These are phyloP conservation scores for Leguminivora glycinivorella DNA, from an alignment of 1,140 invertebrate species.

Conservation along the genomic window DNA sequence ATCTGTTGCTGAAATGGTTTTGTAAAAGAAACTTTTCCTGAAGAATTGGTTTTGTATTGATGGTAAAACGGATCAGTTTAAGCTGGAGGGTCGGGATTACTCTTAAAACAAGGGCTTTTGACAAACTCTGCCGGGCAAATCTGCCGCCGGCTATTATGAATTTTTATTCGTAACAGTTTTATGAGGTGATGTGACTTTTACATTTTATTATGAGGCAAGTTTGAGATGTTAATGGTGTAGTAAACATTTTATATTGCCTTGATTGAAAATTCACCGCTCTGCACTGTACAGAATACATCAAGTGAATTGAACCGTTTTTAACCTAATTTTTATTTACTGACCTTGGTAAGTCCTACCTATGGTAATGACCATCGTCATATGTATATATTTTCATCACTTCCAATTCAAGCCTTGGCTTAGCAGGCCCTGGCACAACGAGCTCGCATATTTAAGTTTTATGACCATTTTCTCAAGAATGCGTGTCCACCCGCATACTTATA, in stretches of 20 bases:
- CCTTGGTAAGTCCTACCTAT: too few relatives aligned
- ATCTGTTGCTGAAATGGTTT: not conserved
- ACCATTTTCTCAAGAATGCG: constrained; percentile 66
- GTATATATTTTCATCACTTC: not conserved
- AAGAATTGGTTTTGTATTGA: not conserved
- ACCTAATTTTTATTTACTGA: too few relatives aligned
- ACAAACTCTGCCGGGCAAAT: constrained; percentile 49
- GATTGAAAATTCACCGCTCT: not conserved
- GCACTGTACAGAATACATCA: not conserved
- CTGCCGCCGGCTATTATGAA: constrained; percentile 21
- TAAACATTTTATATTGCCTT: not conserved
- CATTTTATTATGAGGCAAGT: not conserved
- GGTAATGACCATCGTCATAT: too few relatives aligned
- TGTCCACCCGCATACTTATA: constrained; percentile 69
- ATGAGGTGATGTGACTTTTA: constrained; percentile 21
- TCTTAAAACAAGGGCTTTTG: constrained; percentile 56
- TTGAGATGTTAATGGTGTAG: not conserved
- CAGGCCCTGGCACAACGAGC: constrained; percentile 28
- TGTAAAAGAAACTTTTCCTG: not conserved
- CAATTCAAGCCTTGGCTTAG: not conserved
- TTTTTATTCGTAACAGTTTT: constrained; percentile 19
- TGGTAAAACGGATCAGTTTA: constrained; percentile 37
- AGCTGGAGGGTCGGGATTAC: constrained; percentile 47
- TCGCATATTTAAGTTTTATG: constrained; percentile 49
- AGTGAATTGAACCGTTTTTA: too few relatives aligned